A percentile compares a stretch with the other conserved stretches of the same genome.
These are phyloP conservation scores for Laticauda laticaudata DNA, from an alignment of 2,113 vertebrate species.

Conservation along the genomic window DNA sequence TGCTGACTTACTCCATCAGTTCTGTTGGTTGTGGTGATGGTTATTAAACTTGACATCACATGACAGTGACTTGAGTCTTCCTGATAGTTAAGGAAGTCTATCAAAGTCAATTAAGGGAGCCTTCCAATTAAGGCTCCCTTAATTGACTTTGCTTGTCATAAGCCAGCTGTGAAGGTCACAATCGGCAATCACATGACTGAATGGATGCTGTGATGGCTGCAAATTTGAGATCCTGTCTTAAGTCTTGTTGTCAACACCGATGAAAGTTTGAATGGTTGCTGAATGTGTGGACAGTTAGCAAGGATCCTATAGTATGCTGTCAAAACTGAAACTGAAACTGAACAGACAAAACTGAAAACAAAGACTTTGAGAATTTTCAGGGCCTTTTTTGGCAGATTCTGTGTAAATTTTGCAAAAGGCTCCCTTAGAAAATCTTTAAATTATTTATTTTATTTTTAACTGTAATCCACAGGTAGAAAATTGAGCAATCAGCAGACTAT, in stretches of 20 bases:
- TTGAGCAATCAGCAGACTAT: not conserved
- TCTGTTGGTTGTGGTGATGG: not conserved
- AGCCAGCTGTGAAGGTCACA: not conserved
- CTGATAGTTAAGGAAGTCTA: not conserved
- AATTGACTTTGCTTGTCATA: not conserved
- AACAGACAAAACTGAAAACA: no score
- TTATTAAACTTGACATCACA: not conserved
- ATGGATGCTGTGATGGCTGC: not conserved
- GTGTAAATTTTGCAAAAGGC: not conserved
- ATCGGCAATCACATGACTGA: not conserved
- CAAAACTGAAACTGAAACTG: no score
- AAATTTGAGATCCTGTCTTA: not conserved
- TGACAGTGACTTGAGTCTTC: not conserved
- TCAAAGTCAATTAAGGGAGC: no score
- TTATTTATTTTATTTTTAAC: not conserved
- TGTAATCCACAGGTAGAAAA: not conserved
- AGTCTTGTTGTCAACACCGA: not conserved
- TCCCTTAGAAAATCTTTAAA: not conserved
- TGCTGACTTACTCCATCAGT: not conserved
- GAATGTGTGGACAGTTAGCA: not conserved
- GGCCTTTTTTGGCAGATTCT: not conserved
- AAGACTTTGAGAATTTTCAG: not conserved
- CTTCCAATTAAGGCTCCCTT: not conserved
- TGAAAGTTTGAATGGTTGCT: not conserved
- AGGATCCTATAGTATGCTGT: no score